Evolutionary conservation across 2,797 vertebrate species (phyloP), one percentile per base, ranked within the genome.

Genomic region (Tapera naevia): DNA sequence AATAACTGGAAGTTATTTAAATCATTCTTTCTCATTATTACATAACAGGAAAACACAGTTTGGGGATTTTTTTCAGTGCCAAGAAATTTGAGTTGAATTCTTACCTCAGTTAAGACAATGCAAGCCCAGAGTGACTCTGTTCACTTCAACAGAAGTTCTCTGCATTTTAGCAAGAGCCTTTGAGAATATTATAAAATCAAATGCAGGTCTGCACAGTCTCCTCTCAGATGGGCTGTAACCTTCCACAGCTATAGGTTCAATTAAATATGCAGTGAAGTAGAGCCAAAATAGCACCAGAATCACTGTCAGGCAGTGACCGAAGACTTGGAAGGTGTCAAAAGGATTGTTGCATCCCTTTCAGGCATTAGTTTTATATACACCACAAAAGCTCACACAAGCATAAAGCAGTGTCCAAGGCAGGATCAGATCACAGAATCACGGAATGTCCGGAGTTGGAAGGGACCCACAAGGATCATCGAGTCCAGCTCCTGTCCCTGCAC

Each of bases 351-450:
- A 17, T 32, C 62, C 46, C 23, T 57, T 69, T 35, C 41, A 32
- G 0, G 1, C 2, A 2, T 51, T 12, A n/a, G 25, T 84, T 70
- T 86, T 58, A 45, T 8, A 8, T 2, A 22, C 5, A 16, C 28
- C 17, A 10, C 58, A 87, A 33, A 71, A 56, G 25, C n/a, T 95
- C 71, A 22, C 24, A 21, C 4, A 22, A 39, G 23, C 11, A 13
- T 23, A 19, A 24, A 78, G 53, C 61, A 46, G 24, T 28, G 10
- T 5, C 72, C 28, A 27, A 53, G 41, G 67, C 13, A 65, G 67
- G 58, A 61, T 45, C 45, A 45, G 6, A 45, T 45, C 45, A 45
- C 19, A 43, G 43, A 43, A 43, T 43, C 43, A n/a, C n/a, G 41
- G 39, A 41, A 45, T 13, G 43, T 15, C 43, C 17, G 43, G 43